These are phyloP conservation scores for Clupea harengus DNA, from an alignment of 2,113 vertebrate genomes.

Conservation along the genomic window DNA sequence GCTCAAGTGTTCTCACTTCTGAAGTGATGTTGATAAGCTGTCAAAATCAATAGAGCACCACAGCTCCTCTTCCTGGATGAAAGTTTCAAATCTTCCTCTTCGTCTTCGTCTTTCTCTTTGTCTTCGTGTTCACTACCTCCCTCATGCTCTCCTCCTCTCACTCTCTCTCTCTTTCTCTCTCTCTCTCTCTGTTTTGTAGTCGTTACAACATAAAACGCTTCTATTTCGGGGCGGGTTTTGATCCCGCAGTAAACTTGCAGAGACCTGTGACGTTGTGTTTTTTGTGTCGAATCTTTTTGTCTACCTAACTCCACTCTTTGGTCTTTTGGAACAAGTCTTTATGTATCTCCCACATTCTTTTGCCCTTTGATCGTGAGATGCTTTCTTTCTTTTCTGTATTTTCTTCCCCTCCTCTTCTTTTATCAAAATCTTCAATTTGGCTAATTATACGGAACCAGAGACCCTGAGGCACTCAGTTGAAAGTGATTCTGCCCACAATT, in stretches of 20 bases:
- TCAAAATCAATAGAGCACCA: slow-evolving; percentile 52
- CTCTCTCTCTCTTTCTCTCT: slow-evolving; percentile 35
- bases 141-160: background rate
- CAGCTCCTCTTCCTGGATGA: background rate
- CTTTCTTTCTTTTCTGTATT: slow-evolving; percentile 33
- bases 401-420: slow-evolving; percentile 31
- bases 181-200: slow-evolving; percentile 39
- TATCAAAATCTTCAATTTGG: slow-evolving; percentile 39
- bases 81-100: background rate
- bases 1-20: slow-evolving; percentile 57
- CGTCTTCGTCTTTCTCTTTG: background rate
- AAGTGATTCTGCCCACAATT: background rate
- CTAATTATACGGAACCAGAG: slow-evolving; percentile 53
- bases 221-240: slow-evolving; percentile 37
- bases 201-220: slow-evolving; percentile 42
- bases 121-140: background rate
- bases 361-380: slow-evolving; percentile 42
- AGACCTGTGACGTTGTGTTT: slow-evolving; percentile 22
- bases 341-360: slow-evolving; percentile 18
- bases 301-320: background rate
- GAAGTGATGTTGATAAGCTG: slow-evolving; percentile 65
- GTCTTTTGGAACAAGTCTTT: background rate
- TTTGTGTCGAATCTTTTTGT: slow-evolving; percentile 26
- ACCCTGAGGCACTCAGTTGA: background rate
- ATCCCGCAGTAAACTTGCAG: slow-evolving; percentile 30